Base-by-base conservation (phyloP, 2,797 vertebrate genomes). In the Stomatorhinus walkeri region DNA sequence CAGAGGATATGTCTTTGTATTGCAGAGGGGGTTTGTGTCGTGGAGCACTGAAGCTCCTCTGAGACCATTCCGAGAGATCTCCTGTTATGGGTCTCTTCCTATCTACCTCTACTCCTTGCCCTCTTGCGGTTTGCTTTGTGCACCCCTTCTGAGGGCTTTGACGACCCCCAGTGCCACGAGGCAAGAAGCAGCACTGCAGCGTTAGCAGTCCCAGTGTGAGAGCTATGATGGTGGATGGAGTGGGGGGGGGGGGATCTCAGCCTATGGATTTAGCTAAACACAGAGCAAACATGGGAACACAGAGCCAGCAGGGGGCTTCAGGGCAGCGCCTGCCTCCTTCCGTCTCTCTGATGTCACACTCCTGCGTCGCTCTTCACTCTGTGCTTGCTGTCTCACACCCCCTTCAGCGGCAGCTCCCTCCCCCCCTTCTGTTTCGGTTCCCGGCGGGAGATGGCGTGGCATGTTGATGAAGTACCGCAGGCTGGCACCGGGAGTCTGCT, bases 371-470 rank as follows among this genome's bases (percentile, higher is more conserved):
- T 79, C 36, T 40, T 43, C 81, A 90, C 89, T 91, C 87, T 56
- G 1, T 56, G 19, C 54, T 52, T 14, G 90, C 89, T 88, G 89
- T 88, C 88, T 88, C 83, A 51, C 87, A 59, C 89, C 72, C 64
- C 89, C 87, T 90, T 89, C 94, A 95, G 93, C 94, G 93, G 93
- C 92, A 93, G 93, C 93, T 93, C 93, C 94, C 94, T 92, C 91
- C 91, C 92, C 90, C 91, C 92, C 92, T 92, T 92, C 93, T 94
- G 91, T 93, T 93, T 89, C 91, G 88, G 90, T 94, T 91, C 93
- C 93, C 93, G 92, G 94, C 93, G 94, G 93, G 94, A 92, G 93
- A 92, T 92, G 93, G 93, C 93, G 92, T 95, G 94, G 94, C 94
- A 94, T 92, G 89, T 88, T 87, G 92, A 91, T 79, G 90, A 88